These are phyloP conservation scores for Myotis brandtii DNA, from an alignment of 2,113 vertebrate genomes.

Conservation along the genomic window DNA sequence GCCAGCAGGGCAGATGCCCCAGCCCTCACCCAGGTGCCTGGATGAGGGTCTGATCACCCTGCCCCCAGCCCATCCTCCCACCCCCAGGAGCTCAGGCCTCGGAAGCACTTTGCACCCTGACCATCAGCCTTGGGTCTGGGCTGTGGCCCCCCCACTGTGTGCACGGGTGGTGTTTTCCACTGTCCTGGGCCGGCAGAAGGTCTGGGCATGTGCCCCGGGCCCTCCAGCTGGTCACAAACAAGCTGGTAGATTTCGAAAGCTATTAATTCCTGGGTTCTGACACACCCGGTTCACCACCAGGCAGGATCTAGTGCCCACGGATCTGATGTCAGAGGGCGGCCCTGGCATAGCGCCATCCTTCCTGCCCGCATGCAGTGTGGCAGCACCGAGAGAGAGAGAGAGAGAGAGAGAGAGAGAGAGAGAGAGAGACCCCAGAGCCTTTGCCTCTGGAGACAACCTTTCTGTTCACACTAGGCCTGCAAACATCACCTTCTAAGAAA, in stretches of 20 bases:
- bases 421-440: neutral
- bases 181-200: neutral
- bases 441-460: neutral
- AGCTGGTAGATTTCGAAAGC: slow-evolving; percentile 58
- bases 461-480: neutral
- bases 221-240: neutral
- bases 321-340: slow-evolving; percentile 61
- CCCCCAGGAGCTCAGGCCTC: neutral
- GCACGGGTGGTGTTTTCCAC: neutral
- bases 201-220: neutral
- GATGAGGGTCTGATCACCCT: neutral
- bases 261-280: slow-evolving; percentile 62
- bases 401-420: neutral
- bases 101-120: neutral
- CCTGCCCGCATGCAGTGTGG: slow-evolving; percentile 44
- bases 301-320: slow-evolving; percentile 51
- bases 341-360: neutral
- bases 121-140: neutral
- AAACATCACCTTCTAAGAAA: neutral
- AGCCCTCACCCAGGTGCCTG: neutral
- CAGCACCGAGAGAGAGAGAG: neutral
- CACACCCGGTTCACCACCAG: slow-evolving; percentile 16
- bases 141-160: neutral
- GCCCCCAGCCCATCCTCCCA: rapidly evolving
- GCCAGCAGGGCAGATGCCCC: no score